Base-by-base conservation (phyloP, 2,888 invertebrate species). In the Drosophila sordidapex region DNA sequence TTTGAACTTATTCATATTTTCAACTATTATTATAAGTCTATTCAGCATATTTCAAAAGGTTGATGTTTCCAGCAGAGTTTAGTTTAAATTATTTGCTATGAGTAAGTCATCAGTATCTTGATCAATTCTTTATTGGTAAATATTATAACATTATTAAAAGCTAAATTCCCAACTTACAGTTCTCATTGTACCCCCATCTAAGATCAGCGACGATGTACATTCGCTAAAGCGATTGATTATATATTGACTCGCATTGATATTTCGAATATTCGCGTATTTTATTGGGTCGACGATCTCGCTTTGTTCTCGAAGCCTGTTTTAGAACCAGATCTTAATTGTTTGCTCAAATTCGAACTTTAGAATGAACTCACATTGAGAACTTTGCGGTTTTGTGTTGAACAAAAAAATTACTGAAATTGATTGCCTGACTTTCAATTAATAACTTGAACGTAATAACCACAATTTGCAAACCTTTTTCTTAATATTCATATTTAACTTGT, bases 271-370 rank as follows among this genome's bases (percentile, higher is more conserved):
- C 18, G 25, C 31, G 13, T 3, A 10, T 21, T 62, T 56, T 43
- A 35, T 33, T 21, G 6, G 71, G 29, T 70, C 56, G 70, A 49
- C 15, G 57, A 57, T 48, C 65, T 70, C 4, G 15, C 6, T 46
- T n/a, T 46, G 13, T 31, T n/a, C n/a, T 13, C 35, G 15, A 35
- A 70, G 36, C 61, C 71, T 8, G 71, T 70, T 70, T 31, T 15
- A 36, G 27, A 74, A 75, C 51, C 74, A 29, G 77, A 59, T 48
- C 38, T 48, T 1, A n/a, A 35, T n/a, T 5, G 31, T 53, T 70
- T 52, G 18, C n/a, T 38, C 29, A 7, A 52, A 43, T 11, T 38
- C 52, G 21, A 69, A 36, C 36, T 29, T 36, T 46, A 27, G 4
- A 46, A 31, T 27, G n/a, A 43, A 27, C 36, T 35, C 25, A 49